Conservation (phyloP, 2,888 invertebrate genomes). For the Atethmia centrago region DNA sequence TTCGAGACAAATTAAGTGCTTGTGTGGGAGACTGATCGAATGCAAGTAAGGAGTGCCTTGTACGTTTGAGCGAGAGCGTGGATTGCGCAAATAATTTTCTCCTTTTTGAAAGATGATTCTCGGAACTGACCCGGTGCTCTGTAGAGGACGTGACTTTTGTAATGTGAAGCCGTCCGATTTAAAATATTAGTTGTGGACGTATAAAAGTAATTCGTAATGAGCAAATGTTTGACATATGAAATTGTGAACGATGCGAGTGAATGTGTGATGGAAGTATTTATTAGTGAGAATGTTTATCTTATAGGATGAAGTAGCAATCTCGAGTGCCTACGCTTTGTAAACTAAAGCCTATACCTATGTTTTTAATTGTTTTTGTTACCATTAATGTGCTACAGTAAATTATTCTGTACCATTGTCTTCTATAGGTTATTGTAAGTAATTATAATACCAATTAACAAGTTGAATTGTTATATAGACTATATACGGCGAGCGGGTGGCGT, state of each 20-base stretch:
- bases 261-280: constrained; percentile 87
- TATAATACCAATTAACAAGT: constrained; percentile 90
- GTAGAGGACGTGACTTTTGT: constrained; percentile 87
- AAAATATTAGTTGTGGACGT: constrained; percentile 77
- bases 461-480: constrained; percentile 88
- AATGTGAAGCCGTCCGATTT: constrained; percentile 87
- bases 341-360: constrained; percentile 88
- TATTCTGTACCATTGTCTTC: constrained; percentile 89
- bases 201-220: constrained; percentile 70
- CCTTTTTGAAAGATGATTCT: constrained; percentile 80
- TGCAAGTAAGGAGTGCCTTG: constrained; percentile 78
- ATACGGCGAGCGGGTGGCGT: constrained; percentile 72
- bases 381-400: constrained; percentile 87
- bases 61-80: constrained; percentile 76
- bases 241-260: constrained; percentile 75
- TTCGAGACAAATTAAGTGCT: constrained; percentile 76
- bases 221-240: constrained; percentile 72
- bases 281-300: constrained; percentile 88
- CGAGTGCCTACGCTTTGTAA: constrained; percentile 91
- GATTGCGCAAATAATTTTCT: constrained; percentile 80
- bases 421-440: constrained; percentile 87
- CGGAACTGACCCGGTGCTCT: constrained; percentile 90
- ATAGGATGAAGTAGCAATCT: constrained; percentile 90
- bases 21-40: constrained; percentile 84
- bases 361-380: constrained; percentile 90